Evolutionary conservation across 2,797 vertebrate genomes (phyloP), one percentile per base, ranked within the genome.

Genomic region (Anas georgica): DNA sequence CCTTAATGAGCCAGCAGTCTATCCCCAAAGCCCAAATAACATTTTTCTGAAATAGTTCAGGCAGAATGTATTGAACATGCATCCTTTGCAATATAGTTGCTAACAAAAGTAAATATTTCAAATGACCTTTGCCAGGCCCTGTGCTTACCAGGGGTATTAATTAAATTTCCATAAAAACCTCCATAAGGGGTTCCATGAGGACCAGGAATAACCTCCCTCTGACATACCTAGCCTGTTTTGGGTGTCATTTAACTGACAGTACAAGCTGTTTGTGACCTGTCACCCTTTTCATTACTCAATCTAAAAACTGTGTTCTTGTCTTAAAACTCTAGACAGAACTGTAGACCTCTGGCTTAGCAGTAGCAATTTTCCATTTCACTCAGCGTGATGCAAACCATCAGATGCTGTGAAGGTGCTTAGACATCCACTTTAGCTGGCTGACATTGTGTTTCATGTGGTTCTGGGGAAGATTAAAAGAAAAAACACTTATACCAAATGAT

Each of bases 1-100:
- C 58, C 43, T 93, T 97, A 97, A 95, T 86, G 92, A 97, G 91
- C 72, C 63, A 79, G 59, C 83, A 92, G 69, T 66, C 73, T 52
- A 77, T 85, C 46, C 83, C 90, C 91, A 91, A 94, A 94, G 83
- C 83, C 84, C 95, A 91, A 92, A 78, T 45, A 69, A 93, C 86
- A 84, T 54, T 94, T 94, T 94, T 64, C 86, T 94, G 68, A 73
- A 92, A 90, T 10, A 69, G 31, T 74, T 88, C 83, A 86, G 89
- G 64, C 72, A 90, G 82, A 23, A 8, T 72, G 76, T 83, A 81
- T 76, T 68, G 82, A 90, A 85, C 78, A 77, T 26, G 45, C 77
- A 55, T 59, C 74, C 63, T 29, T 58, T 92, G 37, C 60, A 78
- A 46, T 76, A 82, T 1, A 94, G 73, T 62, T 88, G 63, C 74